Percentiles rank a stretch among this genome's conserved stretches.
These are phyloP conservation scores for Caenorhabditis angaria DNA, from an alignment of 2,888 invertebrate genomes.

Conservation along the genomic window DNA sequence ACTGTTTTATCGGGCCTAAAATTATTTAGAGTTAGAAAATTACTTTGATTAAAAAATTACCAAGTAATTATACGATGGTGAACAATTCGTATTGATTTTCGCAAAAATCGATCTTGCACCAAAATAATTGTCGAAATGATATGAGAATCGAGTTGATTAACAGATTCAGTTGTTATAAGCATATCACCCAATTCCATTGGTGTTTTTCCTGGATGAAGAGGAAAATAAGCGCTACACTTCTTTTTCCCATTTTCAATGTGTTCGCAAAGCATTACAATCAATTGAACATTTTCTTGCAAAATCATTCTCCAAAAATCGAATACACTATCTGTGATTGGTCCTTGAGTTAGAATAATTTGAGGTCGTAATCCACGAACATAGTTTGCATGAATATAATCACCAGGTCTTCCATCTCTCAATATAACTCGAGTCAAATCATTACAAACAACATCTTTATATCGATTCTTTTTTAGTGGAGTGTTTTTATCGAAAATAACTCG, in stretches of 20 bases:
- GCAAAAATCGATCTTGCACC: slow-evolving; percentile 11
- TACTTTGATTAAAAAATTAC: neutral
- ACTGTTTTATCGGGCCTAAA: slow-evolving; percentile 40
- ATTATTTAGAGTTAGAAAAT: too few species aligned
- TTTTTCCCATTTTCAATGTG: slow-evolving; percentile 17
- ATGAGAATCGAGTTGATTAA: slow-evolving; percentile 14
- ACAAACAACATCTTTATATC: slow-evolving; percentile 47
- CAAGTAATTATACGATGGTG: slow-evolving; percentile 23
- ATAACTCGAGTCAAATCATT: slow-evolving; percentile 50
- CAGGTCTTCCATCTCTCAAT: slow-evolving; percentile 35
- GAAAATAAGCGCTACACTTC: slow-evolving; percentile 28
- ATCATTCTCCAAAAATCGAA: slow-evolving; percentile 42
- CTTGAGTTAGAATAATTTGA: slow-evolving; percentile 32
- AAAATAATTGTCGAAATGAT: slow-evolving; percentile 12
- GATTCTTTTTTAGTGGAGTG: slow-evolving; percentile 11
- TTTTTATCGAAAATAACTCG: slow-evolving; percentile 10
- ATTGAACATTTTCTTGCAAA: slow-evolving; percentile 19
- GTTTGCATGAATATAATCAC: slow-evolving; percentile 58
- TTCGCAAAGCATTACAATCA: slow-evolving; percentile 38
- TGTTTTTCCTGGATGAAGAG: neutral
- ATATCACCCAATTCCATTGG: slow-evolving; percentile 12
- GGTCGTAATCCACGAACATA: slow-evolving; percentile 37
- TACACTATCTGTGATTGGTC: slow-evolving; percentile 30
- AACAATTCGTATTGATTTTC: slow-evolving; percentile 9
- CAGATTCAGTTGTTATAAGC: slow-evolving; percentile 10